Percentiles rank a stretch among this genome's conserved stretches.
These are phyloP conservation scores for Proteles cristata DNA, from an alignment of 2,113 vertebrate genomes.

Conservation along the genomic window DNA sequence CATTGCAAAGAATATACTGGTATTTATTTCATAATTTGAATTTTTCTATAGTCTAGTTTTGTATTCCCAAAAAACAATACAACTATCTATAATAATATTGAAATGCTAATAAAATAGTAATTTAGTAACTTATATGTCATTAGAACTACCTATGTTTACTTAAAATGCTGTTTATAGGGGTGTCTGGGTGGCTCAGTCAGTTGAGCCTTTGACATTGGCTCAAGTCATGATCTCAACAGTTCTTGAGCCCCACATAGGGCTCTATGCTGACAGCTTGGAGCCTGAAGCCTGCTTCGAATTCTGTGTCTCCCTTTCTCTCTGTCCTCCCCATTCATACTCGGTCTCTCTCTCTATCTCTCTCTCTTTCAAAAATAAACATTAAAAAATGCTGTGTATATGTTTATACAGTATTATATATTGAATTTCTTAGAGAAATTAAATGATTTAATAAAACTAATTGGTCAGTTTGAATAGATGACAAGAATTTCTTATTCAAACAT, in stretches of 20 bases:
- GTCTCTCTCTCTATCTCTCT: no score
- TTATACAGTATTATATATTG: constrained; percentile 38
- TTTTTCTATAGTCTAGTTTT: background rate
- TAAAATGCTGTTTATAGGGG: background rate
- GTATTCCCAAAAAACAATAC: background rate
- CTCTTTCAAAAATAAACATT: no score
- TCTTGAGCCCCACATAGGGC: no score
- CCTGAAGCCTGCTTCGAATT: no score
- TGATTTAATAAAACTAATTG: background rate
- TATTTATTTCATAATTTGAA: constrained; percentile 6
- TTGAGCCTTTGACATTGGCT: no score
- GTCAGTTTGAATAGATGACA: background rate
- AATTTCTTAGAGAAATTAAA: constrained; percentile 9
- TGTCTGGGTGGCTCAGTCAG: no score
- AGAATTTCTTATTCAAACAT: constrained; percentile 10
- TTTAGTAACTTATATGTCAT: background rate
- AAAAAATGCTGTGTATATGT: constrained; percentile 20
- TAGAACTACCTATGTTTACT: background rate
- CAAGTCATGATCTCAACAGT: no score
- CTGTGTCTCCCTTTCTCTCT: no score
- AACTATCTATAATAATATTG: background rate
- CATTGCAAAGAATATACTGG: background rate
- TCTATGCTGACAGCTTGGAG: no score
- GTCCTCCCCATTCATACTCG: no score
- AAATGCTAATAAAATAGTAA: constrained; percentile 25